Evolutionary conservation across 2,113 vertebrate genomes (phyloP).

Genomic region (Seriola aureovittata): DNA sequence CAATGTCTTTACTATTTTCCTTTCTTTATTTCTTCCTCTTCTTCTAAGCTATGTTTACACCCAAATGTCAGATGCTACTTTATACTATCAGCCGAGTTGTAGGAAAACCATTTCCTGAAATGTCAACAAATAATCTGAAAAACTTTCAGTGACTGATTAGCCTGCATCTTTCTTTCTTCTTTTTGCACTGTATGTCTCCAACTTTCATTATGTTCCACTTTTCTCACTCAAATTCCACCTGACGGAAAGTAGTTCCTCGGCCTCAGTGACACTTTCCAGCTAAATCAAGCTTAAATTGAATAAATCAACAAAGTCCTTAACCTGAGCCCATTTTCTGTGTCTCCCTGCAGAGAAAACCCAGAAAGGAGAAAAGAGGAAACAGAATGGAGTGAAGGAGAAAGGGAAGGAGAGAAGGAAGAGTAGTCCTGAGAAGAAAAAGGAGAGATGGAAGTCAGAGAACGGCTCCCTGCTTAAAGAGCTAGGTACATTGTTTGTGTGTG

Average conservation of each 20-base stretch:
- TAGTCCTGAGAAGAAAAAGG: conserved; percentile 94
- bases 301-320: conserved; percentile 44
- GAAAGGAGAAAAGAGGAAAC: conserved; percentile 91
- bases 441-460: conserved; percentile 90
- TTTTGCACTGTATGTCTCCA: neutral
- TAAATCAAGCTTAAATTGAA: conserved; percentile 39
- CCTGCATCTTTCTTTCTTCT: neutral
- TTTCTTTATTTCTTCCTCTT: neutral
- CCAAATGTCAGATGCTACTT: neutral
- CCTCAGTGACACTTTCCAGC: conserved; percentile 11
- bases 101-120: neutral
- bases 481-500: conserved; percentile 82
- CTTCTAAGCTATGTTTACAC: neutral
- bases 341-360: conserved; percentile 87
- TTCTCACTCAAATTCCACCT: conserved; percentile 14
- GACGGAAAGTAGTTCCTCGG: neutral
- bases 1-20: neutral
- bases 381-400: conserved; percentile 90
- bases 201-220: neutral
- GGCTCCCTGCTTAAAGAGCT: conserved; percentile 94
- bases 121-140: conserved; percentile 7
- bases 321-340: conserved; percentile 64
- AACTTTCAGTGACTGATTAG: neutral
- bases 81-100: neutral
- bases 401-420: conserved; percentile 89